Percentiles rank a stretch among this genome's conserved stretches.
Conservation (phyloP, 2,797 vertebrate species). For the Oreochromis mossambicus region DNA sequence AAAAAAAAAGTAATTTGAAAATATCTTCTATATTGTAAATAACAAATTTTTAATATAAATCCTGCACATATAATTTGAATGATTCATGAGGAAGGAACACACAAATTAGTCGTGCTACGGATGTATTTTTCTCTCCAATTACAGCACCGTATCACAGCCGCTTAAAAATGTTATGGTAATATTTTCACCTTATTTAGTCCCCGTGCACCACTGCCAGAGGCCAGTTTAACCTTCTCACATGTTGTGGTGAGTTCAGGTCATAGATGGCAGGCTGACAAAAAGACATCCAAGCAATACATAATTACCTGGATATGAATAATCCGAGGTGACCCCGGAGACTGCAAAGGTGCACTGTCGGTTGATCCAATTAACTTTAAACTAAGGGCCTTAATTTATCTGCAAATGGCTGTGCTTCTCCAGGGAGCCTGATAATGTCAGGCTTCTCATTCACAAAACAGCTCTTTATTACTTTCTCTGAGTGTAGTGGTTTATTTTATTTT, state of each 20-base stretch:
- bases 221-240: slow-evolving; percentile 36
- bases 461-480: not conserved
- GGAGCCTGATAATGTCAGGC: slow-evolving; percentile 49
- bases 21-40: not conserved
- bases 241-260: slow-evolving; percentile 10
- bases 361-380: slow-evolving; percentile 71
- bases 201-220: slow-evolving; percentile 2
- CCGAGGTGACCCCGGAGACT: slow-evolving; percentile 49
- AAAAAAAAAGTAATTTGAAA: not conserved
- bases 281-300: slow-evolving; percentile 35
- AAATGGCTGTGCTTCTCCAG: slow-evolving; percentile 54
- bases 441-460: slow-evolving; percentile 32
- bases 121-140: slow-evolving; percentile 4
- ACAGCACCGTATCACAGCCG: not conserved
- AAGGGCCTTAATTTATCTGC: slow-evolving; percentile 55
- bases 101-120: not conserved
- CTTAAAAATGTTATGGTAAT: slow-evolving; percentile 6
- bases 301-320: slow-evolving; percentile 67
- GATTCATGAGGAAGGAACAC: not conserved
- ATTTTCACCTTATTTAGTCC: slow-evolving; percentile 17
- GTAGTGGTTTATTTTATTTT: not conserved
- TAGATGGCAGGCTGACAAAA: slow-evolving; percentile 31
- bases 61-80: not conserved
- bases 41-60: not conserved
- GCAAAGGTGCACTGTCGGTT: slow-evolving; percentile 51